A percentile compares a stretch with the other conserved stretches of the same genome.
Conservation (phyloP, 2,888 invertebrate species). For the Dicyrtomina minuta region DNA sequence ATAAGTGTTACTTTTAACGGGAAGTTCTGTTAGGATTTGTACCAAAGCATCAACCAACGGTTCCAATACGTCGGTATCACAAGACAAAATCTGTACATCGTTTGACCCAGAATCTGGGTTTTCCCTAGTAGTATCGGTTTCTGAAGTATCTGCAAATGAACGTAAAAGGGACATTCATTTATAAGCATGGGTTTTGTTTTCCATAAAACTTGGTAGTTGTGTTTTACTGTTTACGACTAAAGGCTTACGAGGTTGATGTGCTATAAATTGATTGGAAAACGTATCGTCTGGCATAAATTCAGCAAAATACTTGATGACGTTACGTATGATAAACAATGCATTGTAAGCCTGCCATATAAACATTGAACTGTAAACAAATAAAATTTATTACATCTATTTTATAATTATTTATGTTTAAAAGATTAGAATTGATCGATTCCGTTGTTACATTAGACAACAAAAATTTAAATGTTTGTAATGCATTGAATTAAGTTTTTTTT, state of each 20-base stretch:
- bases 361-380: constrained; percentile 63
- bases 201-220: too few species aligned
- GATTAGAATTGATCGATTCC: neutral
- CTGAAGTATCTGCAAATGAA: too few species aligned
- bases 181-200: too few species aligned
- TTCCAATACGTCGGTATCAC: constrained; percentile 61
- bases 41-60: constrained; percentile 74
- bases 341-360: constrained; percentile 95
- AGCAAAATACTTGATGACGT: constrained; percentile 78
- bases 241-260: neutral
- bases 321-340: constrained; percentile 82
- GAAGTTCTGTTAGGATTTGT: constrained; percentile 78
- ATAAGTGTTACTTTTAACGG: constrained; percentile 74
- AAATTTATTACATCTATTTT: too few species aligned
- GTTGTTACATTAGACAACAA: too few species aligned
- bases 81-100: too few species aligned
- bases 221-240: neutral
- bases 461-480: too few species aligned
- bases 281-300: constrained; percentile 89
- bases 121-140: too few species aligned
- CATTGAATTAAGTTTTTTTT: too few species aligned
- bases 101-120: too few species aligned
- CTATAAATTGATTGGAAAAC: constrained; percentile 77
- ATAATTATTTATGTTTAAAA: neutral
- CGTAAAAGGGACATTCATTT: too few species aligned